Base-by-base conservation (phyloP, 1,140 invertebrate species). In the Mercenaria mercenaria region DNA sequence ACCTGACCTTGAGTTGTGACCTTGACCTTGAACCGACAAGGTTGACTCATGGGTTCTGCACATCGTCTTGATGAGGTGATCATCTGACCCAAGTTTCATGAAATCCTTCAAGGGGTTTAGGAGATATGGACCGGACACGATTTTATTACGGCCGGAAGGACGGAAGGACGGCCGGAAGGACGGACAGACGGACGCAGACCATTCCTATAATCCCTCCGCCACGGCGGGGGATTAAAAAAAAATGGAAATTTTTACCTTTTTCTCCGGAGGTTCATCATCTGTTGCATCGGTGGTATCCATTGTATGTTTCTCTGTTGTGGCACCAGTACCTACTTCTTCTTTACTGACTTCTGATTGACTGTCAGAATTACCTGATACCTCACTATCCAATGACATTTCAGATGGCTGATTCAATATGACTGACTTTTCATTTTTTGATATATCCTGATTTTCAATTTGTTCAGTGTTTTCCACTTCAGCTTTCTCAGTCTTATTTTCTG, bases 231-330 rank as follows among this genome's bases (percentile, higher is more conserved):
- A n/a, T n/a, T n/a, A n/a, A n/a, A n/a, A n/a, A n/a, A n/a, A n/a
- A n/a, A n/a, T n/a, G n/a, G n/a, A n/a, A n/a, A n/a, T n/a, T n/a
- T 26, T 69, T 72, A 85, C 82, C 82, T 32, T 85, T 74, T 85
- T 85, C 67, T 85, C 82, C 2, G 82, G 64, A 13, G 82, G 82
- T 72, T 52, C 82, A 85, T 74, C 82, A 3, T 0, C 47, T 15
- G 18, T 4, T 23, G 0, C 37, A 72, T 85, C 82, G 34, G 29
- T 39, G 15, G 23, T 10, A 18, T 74, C 47, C 32, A 37, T 85
- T 23, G 67, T 1, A 39, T 69, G 32, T 85, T 56, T 74, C 34
- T 85, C 67, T 26, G 11, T 23, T 2, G n/a, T 3, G 26, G 23
- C 34, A 52, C 3, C 56, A 20, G 26, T 50, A 80, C 39, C 41